phyloP scores from a whole-genome alignment of 2,113 vertebrate species.

The Galemys pyrenaicus region DNA sequence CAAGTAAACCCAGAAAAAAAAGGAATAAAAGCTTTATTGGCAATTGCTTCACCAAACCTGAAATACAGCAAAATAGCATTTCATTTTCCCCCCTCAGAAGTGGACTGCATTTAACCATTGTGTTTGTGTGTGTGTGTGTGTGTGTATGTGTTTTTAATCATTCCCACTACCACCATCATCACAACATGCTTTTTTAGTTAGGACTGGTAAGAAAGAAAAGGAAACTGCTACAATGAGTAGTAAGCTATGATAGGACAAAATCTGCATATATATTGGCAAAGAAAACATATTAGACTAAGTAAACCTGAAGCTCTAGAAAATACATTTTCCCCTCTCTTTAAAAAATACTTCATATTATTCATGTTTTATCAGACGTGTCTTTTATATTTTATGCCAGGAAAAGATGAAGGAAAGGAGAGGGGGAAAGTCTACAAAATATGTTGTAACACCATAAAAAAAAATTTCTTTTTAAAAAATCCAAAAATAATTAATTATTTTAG shows the following conservation, averaged over 20 bases:
- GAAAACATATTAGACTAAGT: slow-evolving; percentile 39
- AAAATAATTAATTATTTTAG: slow-evolving; percentile 78
- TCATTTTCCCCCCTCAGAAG: background rate
- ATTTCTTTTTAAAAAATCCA: slow-evolving; percentile 62
- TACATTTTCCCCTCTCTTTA: slow-evolving; percentile 26
- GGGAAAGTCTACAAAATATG: background rate
- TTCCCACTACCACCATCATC: background rate
- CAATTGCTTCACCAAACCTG: slow-evolving; percentile 40
- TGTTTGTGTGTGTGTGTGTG: too few relatives aligned
- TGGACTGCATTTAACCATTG: slow-evolving; percentile 10
- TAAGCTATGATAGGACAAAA: slow-evolving; percentile 41
- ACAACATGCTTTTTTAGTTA: background rate
- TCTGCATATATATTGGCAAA: slow-evolving; percentile 12
- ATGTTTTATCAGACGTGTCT: slow-evolving; percentile 29
- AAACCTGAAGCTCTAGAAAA: slow-evolving; percentile 66
- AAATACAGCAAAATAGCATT: slow-evolving; percentile 41
- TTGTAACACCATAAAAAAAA: slow-evolving; percentile 40
- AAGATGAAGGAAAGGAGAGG: slow-evolving; percentile 31
- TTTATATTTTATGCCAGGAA: slow-evolving; percentile 23
- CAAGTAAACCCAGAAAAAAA: slow-evolving; percentile 28
- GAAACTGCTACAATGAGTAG: background rate
- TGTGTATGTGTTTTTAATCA: background rate
- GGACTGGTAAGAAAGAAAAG: background rate
- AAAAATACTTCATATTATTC: slow-evolving; percentile 49
- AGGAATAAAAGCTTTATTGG: background rate